These are phyloP conservation scores for Danaus plexippus DNA, from an alignment of 1,140 invertebrate species.

Conservation along the genomic window DNA sequence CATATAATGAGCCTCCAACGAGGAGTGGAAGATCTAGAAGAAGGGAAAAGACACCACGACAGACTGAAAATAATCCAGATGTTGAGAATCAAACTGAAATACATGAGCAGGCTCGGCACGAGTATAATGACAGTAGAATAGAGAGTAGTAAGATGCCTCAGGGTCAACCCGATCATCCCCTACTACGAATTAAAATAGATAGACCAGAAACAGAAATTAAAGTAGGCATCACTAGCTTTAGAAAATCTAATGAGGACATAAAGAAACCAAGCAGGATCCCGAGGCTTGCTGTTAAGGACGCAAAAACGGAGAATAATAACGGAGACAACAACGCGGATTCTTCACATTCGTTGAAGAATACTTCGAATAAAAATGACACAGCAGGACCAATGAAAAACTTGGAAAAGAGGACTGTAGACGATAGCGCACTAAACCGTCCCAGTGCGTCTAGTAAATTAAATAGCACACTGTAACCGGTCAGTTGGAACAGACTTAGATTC, in stretches of 20 bases:
- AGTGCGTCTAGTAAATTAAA: too few relatives aligned
- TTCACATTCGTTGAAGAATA: conserved; percentile 10
- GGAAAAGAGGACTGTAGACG: conserved; percentile 22
- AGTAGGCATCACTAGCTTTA: conserved; percentile 22
- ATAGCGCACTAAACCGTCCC: conserved; percentile 11
- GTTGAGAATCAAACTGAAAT: neutral
- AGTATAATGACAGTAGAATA: neutral
- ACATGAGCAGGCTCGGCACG: neutral
- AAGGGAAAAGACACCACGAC: neutral
- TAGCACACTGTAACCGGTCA: too few relatives aligned
- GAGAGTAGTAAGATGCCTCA: conserved; percentile 3
- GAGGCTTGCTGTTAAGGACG: conserved; percentile 16
- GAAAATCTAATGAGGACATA: conserved; percentile 5
- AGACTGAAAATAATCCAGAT: conserved; percentile 2
- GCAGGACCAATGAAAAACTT: too few relatives aligned
- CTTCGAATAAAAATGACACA: too few relatives aligned
- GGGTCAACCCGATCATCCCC: conserved; percentile 11
- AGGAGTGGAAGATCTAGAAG: neutral
- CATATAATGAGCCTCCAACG: neutral
- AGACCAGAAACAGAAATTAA: conserved; percentile 27
- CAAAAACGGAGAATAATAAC: conserved; percentile 3
- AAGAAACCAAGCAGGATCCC: conserved; percentile 42
- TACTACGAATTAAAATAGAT: conserved; percentile 35
- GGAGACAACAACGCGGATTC: neutral
- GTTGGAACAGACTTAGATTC: too few relatives aligned